phyloP scores from a whole-genome alignment of 2,797 vertebrate species.

The Triplophysa bombifrons region DNA sequence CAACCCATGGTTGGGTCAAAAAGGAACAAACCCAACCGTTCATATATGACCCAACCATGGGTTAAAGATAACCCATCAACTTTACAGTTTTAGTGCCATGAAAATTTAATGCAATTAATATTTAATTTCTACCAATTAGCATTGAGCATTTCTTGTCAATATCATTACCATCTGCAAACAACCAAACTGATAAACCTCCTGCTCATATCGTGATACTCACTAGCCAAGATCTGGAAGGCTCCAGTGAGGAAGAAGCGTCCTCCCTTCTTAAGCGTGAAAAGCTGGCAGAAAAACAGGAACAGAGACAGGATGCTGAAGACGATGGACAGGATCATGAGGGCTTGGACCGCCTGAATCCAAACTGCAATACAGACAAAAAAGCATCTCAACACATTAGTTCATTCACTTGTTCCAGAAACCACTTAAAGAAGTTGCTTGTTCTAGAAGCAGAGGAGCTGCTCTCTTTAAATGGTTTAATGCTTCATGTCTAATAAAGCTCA shows the following conservation, averaged over 20 bases:
- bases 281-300: conserved; percentile 97
- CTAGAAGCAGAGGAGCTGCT: background rate
- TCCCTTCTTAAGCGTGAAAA: conserved; percentile 96
- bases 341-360: conserved; percentile 97
- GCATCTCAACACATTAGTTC: conserved; percentile 26
- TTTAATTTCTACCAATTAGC: background rate
- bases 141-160: background rate
- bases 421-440: background rate
- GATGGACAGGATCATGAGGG: conserved; percentile 95
- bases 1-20: too few relatives aligned
- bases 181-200: background rate
- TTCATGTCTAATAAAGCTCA: background rate
- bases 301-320: conserved; percentile 94
- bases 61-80: too few relatives aligned
- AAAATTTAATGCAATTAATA: background rate
- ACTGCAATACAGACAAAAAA: conserved; percentile 72
- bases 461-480: background rate
- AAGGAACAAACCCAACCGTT: too few relatives aligned
- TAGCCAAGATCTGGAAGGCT: conserved; percentile 92
- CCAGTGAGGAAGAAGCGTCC: conserved; percentile 96
- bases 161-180: conserved; percentile 13
- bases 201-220: conserved; percentile 75
- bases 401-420: conserved; percentile 40
- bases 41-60: too few relatives aligned
- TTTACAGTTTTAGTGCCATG: background rate